A percentile compares a stretch with the other conserved stretches of the same genome.
These are phyloP conservation scores for Hippocampus zosterae DNA, from an alignment of 2,113 vertebrate genomes.

Conservation along the genomic window DNA sequence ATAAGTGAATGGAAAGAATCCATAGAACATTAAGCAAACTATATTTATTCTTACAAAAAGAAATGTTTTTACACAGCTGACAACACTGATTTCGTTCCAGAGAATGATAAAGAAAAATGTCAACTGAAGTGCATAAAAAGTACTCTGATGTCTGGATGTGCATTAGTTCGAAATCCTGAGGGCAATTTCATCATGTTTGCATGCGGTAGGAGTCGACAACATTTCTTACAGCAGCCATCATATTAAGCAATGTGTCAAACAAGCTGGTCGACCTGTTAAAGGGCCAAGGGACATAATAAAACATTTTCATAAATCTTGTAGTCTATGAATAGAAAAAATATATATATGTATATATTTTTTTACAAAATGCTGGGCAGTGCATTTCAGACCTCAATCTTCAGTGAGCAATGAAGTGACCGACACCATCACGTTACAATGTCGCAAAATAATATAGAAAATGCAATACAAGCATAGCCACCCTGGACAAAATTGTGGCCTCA, in stretches of 20 bases:
- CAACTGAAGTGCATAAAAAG: neutral
- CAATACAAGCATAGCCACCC: too few species aligned
- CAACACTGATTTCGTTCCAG: neutral
- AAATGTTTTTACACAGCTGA: neutral
- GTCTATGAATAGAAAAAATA: neutral
- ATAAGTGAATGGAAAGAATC: constrained; percentile 26
- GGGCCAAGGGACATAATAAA: neutral
- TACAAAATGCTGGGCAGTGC: neutral
- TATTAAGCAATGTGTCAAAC: neutral
- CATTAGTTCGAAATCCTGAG: neutral
- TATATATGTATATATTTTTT: too few species aligned
- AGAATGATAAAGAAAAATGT: neutral
- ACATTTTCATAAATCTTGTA: neutral
- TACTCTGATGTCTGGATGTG: neutral
- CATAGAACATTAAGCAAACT: constrained; percentile 28
- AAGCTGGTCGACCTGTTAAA: neutral
- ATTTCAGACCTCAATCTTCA: too few species aligned
- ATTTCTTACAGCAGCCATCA: neutral
- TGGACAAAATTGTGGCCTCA: too few species aligned
- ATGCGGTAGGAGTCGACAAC: neutral
- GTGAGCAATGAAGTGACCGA: too few species aligned
- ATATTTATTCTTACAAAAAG: neutral
- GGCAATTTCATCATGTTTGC: neutral
- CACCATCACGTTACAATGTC: too few species aligned
- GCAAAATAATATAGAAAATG: too few species aligned